These are phyloP conservation scores for Coreoperca whiteheadi DNA, from an alignment of 2,113 vertebrate genomes.

Conservation along the genomic window DNA sequence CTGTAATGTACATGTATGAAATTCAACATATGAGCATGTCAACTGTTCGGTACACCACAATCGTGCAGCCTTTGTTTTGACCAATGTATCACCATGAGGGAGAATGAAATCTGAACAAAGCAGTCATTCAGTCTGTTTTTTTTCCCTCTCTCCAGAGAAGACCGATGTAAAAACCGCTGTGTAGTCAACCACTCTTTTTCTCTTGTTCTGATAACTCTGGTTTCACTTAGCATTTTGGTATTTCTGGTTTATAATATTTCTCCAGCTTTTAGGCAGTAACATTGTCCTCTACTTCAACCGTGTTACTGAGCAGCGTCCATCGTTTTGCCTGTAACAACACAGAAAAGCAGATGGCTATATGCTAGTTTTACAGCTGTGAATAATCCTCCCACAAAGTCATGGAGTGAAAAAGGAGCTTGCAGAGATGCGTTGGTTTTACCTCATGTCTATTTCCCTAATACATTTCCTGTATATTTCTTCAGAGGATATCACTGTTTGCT, in stretches of 20 bases:
- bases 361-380: constrained; percentile 69
- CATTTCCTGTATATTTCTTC: constrained; percentile 36
- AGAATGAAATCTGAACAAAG: constrained; percentile 65
- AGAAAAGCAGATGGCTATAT: constrained; percentile 63
- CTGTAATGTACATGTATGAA: constrained; percentile 19
- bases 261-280: constrained; percentile 52
- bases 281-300: constrained; percentile 68
- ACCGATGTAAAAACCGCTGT: constrained; percentile 27
- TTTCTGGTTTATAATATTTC: constrained; percentile 60
- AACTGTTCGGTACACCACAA: constrained; percentile 30
- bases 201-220: constrained; percentile 58
- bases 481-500: constrained; percentile 42
- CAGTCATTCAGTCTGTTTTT: constrained; percentile 44
- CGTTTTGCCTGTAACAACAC: constrained; percentile 43
- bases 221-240: constrained; percentile 67
- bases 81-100: constrained; percentile 44
- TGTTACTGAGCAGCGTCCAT: constrained; percentile 58
- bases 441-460: constrained; percentile 59
- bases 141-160: constrained; percentile 29
- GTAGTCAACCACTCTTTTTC: constrained; percentile 33
- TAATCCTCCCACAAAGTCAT: constrained; percentile 52
- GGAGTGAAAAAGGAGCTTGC: constrained; percentile 40
- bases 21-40: constrained; percentile 21
- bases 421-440: constrained; percentile 54
- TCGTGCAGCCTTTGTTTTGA: constrained; percentile 50